phyloP scores from a whole-genome alignment of 2,888 invertebrate species.

The Melinaea marsaeus region DNA sequence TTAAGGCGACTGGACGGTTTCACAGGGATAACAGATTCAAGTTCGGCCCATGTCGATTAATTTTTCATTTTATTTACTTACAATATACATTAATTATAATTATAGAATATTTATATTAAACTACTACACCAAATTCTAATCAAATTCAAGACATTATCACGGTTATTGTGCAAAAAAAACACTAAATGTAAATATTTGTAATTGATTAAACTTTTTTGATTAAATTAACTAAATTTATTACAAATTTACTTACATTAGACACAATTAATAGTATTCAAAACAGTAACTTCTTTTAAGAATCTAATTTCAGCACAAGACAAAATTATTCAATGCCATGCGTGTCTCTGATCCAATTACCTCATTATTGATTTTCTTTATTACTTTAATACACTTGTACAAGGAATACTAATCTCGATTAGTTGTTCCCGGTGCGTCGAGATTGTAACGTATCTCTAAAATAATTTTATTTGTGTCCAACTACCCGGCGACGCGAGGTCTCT shows the following conservation, averaged over 20 bases:
- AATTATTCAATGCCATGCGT: conserved; percentile 8
- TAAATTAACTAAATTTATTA: too few relatives aligned
- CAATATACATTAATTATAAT: conserved; percentile 4
- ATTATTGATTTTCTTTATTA: conserved; percentile 22
- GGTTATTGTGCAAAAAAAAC: background rate
- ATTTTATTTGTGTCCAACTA: conserved; percentile 14
- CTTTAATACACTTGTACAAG: conserved; percentile 8
- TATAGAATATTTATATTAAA: background rate
- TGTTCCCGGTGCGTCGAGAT: background rate
- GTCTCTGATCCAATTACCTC: conserved; percentile 24
- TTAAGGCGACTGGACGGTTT: too few relatives aligned
- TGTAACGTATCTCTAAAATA: conserved; percentile 4
- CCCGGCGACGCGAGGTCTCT: conserved; percentile 31
- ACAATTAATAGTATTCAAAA: too few relatives aligned
- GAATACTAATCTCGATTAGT: conserved; percentile 4
- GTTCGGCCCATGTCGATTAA: too few relatives aligned
- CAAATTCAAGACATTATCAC: background rate
- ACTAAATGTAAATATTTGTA: background rate
- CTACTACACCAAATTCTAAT: background rate
- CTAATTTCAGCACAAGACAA: background rate
- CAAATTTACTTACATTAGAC: too few relatives aligned
- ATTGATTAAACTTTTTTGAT: too few relatives aligned
- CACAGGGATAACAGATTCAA: too few relatives aligned
- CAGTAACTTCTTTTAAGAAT: too few relatives aligned
- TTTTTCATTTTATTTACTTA: background rate